Conservation (phyloP, 2,113 vertebrate species). For the Colius striatus region DNA sequence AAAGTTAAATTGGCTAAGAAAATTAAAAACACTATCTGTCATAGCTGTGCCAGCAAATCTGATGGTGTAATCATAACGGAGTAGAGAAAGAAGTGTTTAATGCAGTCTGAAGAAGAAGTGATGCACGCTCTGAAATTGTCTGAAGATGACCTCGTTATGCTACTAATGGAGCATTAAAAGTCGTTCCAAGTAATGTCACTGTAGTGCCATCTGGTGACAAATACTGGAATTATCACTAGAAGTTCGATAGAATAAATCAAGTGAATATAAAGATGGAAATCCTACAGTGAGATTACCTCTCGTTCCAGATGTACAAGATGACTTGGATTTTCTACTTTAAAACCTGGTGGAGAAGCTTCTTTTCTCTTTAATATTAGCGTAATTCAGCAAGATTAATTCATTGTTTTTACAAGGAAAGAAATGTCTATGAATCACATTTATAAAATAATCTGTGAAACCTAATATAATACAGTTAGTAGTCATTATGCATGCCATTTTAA, state of each 20-base stretch:
- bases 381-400: not conserved
- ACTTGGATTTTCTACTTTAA: not conserved
- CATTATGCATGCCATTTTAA: not conserved
- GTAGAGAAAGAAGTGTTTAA: not conserved
- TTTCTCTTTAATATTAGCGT: not conserved
- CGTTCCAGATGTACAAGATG: not conserved
- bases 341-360: not conserved
- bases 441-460: not conserved
- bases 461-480: not conserved
- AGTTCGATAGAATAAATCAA: not conserved
- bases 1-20: not conserved
- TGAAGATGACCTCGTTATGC: not conserved
- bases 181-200: not conserved
- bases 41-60: not conserved
- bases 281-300: not conserved
- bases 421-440: not conserved
- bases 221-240: not conserved
- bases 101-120: not conserved
- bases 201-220: conserved; percentile 55
- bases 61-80: not conserved
- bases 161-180: accelerated
- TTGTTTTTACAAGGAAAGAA: not conserved
- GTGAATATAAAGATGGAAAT: not conserved
- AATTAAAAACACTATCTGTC: not conserved
- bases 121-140: too few relatives aligned